Conservation (phyloP, 2,888 invertebrate species). For the Andrena flavipes region DNA sequence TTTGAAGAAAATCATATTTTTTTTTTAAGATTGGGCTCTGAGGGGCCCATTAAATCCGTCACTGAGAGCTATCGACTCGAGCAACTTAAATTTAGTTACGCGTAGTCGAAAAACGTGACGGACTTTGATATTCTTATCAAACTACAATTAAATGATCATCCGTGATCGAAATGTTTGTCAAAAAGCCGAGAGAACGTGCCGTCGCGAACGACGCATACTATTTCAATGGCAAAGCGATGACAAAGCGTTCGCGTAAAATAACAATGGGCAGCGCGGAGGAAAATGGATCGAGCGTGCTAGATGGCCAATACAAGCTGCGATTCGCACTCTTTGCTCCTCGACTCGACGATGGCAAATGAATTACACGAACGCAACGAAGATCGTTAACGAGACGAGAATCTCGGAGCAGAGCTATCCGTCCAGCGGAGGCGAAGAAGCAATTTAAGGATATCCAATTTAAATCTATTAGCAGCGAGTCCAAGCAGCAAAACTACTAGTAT, state of each 20-base stretch:
- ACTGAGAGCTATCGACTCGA: too few species aligned
- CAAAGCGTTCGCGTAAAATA: conserved; percentile 11
- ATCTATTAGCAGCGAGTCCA: conserved; percentile 18
- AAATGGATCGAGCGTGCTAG: background rate
- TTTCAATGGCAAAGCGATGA: conserved; percentile 10
- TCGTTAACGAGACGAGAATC: background rate
- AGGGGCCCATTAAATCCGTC: too few species aligned
- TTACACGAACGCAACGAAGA: background rate
- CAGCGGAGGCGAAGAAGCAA: background rate
- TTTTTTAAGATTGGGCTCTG: too few species aligned
- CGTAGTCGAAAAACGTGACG: conserved; percentile 5
- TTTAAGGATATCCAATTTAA: conserved; percentile 31
- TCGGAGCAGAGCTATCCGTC: background rate
- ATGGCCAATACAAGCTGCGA: background rate
- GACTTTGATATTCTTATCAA: background rate
- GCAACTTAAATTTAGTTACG: too few species aligned
- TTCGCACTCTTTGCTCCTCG: background rate
- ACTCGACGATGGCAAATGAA: conserved; percentile 4
- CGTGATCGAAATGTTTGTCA: conserved; percentile 5
- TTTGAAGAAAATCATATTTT: too few species aligned
- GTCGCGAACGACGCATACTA: background rate
- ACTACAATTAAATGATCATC: background rate
- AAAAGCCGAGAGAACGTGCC: background rate
- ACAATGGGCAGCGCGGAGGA: conserved; percentile 1
- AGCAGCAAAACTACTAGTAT: conserved; percentile 1